These are phyloP conservation scores for Cantharis nigra DNA, from an alignment of 2,888 invertebrate genomes.

Conservation along the genomic window DNA sequence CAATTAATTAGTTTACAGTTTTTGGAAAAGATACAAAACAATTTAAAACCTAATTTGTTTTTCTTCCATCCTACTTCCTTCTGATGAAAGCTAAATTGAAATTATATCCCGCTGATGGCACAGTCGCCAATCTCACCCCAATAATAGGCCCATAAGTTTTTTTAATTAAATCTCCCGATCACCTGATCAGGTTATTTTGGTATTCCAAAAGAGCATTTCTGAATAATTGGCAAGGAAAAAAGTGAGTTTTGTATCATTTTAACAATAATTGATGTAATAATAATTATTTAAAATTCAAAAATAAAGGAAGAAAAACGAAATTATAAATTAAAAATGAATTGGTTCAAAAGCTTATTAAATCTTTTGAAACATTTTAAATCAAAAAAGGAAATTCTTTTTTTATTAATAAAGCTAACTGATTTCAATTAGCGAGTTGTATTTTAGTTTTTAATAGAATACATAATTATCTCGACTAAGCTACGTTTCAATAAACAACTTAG, in stretches of 20 bases:
- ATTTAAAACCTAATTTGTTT: not conserved
- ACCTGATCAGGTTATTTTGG: too few relatives aligned
- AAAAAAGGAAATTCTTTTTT: not conserved
- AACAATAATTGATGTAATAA: too few relatives aligned
- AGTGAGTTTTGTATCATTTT: too few relatives aligned
- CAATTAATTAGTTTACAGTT: too few relatives aligned
- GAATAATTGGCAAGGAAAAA: too few relatives aligned
- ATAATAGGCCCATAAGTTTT: not conserved
- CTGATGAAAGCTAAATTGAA: not conserved
- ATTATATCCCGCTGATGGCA: not conserved
- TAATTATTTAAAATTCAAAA: not conserved
- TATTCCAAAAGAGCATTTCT: too few relatives aligned
- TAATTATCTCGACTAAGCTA: constrained; percentile 15
- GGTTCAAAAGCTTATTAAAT: not conserved
- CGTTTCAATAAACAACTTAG: constrained; percentile 29
- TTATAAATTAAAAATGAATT: not conserved
- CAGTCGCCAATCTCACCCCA: not conserved
- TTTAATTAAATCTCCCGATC: not conserved
- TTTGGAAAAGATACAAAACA: not conserved
- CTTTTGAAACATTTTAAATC: not conserved
- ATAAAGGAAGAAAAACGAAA: not conserved
- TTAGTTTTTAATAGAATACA: constrained; percentile 4
- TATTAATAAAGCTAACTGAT: not conserved
- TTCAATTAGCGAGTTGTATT: not conserved
- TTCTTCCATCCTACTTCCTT: not conserved